Evolutionary conservation across 2,888 invertebrate genomes (phyloP), one percentile per base, ranked within the genome.

Genomic region (Tricholauxania praeusta): DNA sequence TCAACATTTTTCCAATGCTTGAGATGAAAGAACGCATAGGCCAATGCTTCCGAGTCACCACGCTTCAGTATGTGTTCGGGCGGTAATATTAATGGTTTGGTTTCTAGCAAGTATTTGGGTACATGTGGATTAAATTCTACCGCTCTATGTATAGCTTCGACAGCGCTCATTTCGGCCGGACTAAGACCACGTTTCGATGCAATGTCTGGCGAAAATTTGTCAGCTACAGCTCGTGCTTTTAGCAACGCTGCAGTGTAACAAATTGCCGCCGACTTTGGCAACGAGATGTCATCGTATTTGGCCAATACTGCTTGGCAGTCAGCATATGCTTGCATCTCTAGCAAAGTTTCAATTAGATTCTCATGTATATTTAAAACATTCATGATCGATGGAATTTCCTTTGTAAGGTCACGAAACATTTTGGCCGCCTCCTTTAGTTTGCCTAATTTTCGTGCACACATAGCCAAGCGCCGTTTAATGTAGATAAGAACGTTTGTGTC

Each of bases 121-220:
- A 98, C 98, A 89, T 98, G 97, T 73, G 99, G 98, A 90, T 99
- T 99, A 88, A 96, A 98, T 87, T 97, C 98, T 63, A 99, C 96
- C 12, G 98, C 98, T 83, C 96, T 90, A 84, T 98, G 97, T 80
- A 97, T 96, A 0, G 96, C 96, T 88, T 97, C 96, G 0, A 97
- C 95, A 1, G 98, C 98, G 79, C 93, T 93, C 92, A 95, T 93
- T 87, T 98, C 98, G 17, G 96, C 94, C 19, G 94, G 91, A 74
- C 93, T 94, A 72, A 96, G 88, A 4, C 96, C 96, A 80, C 94
- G 89, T 88, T 94, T 95, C 79, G 93, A 93, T 51, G 94, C 95
- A 78, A 94, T 91, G 83, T 96, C 96, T 5, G 94, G 93, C 62
- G 93, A 94, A 88, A 96, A 96, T 88, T 95, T 96, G 84, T 96